These are phyloP conservation scores for Neodiprion virginianus DNA, from an alignment of 1,140 invertebrate species.

Conservation along the genomic window DNA sequence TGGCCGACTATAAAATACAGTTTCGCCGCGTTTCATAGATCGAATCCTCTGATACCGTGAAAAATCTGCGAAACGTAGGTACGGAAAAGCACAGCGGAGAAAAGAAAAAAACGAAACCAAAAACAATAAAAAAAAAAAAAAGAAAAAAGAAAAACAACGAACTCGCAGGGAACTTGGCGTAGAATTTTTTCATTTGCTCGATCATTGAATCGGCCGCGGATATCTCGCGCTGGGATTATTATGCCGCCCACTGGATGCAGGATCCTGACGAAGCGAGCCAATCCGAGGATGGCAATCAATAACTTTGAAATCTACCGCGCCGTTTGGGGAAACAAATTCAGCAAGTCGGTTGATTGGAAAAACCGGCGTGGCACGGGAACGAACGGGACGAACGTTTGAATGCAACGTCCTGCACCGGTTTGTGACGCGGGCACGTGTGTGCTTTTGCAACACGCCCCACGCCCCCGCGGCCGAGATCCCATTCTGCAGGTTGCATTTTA, in stretches of 20 bases:
- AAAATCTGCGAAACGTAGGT: no score
- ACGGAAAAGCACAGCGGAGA: not conserved
- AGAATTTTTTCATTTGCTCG: constrained; percentile 5
- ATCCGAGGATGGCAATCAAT: constrained; percentile 53
- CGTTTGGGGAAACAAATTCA: constrained; percentile 61
- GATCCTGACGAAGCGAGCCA: constrained; percentile 37
- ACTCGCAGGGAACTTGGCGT: not conserved
- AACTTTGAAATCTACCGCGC: constrained; percentile 56
- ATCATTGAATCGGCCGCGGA: not conserved
- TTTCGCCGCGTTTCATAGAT: not conserved
- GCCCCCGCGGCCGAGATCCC: constrained; percentile 13
- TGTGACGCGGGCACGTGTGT: constrained; percentile 17
- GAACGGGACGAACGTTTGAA: constrained; percentile 32
- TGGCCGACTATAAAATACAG: not conserved
- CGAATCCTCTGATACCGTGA: not conserved
- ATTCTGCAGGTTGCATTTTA: constrained; percentile 35
- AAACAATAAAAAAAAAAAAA: not conserved
- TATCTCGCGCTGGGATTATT: constrained; percentile 50
- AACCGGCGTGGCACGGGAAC: constrained; percentile 34
- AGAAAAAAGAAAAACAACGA: not conserved
- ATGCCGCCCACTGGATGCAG: constrained; percentile 44
- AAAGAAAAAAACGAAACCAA: not conserved
- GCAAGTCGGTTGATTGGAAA: constrained; percentile 63
- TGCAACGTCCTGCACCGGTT: constrained; percentile 25
- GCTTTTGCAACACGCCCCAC: constrained; percentile 8